phyloP scores from a whole-genome alignment of 2,113 vertebrate species.

The Catharus minimus region DNA sequence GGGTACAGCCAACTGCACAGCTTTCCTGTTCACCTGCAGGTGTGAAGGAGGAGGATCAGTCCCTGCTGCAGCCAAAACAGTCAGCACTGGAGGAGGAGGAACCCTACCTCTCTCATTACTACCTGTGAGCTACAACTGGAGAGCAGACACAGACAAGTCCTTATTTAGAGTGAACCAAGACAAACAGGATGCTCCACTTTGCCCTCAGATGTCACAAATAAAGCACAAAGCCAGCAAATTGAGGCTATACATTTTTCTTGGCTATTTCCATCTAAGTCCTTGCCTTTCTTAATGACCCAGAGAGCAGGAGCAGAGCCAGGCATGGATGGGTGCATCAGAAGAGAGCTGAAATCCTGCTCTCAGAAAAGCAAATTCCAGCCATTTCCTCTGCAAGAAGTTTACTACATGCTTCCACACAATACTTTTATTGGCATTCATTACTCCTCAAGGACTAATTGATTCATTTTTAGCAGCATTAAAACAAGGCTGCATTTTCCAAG shows the following conservation, averaged over 20 bases:
- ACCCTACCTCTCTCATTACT: background rate
- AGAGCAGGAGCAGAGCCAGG: background rate
- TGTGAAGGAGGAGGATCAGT: background rate
- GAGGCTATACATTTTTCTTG: background rate
- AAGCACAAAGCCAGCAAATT: background rate
- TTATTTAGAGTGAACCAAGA: background rate
- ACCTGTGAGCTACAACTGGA: background rate
- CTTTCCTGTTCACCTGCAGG: background rate
- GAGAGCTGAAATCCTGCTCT: background rate
- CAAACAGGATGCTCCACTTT: background rate
- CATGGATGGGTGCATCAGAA: background rate
- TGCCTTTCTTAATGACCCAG: background rate
- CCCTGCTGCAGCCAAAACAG: background rate
- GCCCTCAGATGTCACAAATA: background rate
- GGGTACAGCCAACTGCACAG: background rate
- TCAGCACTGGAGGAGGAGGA: background rate
- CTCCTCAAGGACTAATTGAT: constrained; percentile 48
- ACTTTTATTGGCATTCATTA: constrained; percentile 46
- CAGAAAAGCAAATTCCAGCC: constrained; percentile 12
- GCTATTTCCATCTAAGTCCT: background rate
- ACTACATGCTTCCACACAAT: background rate
- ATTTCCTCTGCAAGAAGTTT: constrained; percentile 12
- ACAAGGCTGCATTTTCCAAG: constrained; percentile 36
- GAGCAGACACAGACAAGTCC: background rate
- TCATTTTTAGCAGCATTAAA: constrained; percentile 49